Evolutionary conservation across 1,140 invertebrate genomes (phyloP).

Genomic region (Lepidurus arcticus): DNA sequence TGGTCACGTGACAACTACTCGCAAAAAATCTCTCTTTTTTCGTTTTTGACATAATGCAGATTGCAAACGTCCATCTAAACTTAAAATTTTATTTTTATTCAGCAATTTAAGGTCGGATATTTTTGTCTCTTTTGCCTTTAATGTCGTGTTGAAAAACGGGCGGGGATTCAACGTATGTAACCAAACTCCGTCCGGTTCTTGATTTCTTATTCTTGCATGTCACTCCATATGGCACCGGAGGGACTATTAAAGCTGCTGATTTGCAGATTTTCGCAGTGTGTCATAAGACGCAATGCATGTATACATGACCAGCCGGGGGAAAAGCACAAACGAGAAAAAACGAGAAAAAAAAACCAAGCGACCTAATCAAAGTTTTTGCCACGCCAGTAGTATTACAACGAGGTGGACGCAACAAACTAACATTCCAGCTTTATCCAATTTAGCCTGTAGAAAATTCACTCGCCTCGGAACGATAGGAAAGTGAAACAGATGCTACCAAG

Average conservation of each 20-base stretch:
- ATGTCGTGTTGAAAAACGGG: no score
- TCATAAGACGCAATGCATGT: no score
- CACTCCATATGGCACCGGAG: neutral
- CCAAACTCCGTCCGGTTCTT: neutral
- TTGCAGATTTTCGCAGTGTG: neutral
- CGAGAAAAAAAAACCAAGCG: neutral
- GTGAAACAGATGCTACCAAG: constrained; percentile 16
- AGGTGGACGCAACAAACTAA: neutral
- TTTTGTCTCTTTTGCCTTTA: no score
- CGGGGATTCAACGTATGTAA: no score
- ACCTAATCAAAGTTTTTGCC: neutral
- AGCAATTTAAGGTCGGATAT: no score
- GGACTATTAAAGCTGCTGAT: neutral
- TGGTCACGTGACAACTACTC: no score
- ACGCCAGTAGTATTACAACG: neutral
- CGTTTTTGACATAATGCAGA: no score
- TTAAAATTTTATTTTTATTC: no score
- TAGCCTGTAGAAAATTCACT: neutral
- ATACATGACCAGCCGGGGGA: no score
- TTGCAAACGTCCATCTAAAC: no score
- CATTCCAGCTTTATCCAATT: neutral
- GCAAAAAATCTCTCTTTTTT: no score
- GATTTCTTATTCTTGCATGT: neutral
- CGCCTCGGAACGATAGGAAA: neutral
- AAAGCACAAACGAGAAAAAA: neutral